phyloP scores from a whole-genome alignment of 2,888 invertebrate species.

The Lasioglossum zephyrum region DNA sequence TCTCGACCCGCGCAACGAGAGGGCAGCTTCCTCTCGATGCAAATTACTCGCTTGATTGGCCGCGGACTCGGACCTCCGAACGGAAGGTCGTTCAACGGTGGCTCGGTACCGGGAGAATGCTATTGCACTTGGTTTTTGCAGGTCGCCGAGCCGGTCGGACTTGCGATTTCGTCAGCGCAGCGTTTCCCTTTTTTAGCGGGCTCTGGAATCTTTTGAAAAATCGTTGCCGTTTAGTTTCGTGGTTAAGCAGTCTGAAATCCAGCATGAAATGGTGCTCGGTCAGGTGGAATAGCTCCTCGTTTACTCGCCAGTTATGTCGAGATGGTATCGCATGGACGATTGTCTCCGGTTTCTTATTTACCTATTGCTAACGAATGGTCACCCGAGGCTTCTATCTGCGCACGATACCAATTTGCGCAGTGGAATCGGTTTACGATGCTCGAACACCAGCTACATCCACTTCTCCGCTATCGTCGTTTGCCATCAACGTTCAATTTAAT shows the following conservation, averaged over 20 bases:
- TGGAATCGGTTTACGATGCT: slow-evolving; percentile 47
- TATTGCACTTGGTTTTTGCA: slow-evolving; percentile 13
- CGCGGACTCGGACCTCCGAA: slow-evolving; percentile 44
- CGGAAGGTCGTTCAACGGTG: slow-evolving; percentile 52
- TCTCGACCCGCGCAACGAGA: slow-evolving; percentile 9
- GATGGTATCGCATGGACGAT: slow-evolving; percentile 47
- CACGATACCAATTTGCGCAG: slow-evolving; percentile 43
- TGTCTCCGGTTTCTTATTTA: slow-evolving; percentile 57
- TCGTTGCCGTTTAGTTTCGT: neutral
- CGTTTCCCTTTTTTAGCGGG: slow-evolving; percentile 30
- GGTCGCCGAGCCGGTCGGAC: neutral
- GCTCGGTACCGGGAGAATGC: slow-evolving; percentile 31
- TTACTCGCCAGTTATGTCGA: neutral
- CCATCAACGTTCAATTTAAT: neutral
- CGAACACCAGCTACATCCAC: neutral
- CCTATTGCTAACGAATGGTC: neutral
- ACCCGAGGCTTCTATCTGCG: neutral
- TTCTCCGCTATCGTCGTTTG: neutral
- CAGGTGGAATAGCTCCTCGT: neutral
- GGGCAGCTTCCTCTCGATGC: slow-evolving; percentile 48
- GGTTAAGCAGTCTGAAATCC: neutral
- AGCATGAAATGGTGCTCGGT: neutral
- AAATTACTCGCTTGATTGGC: slow-evolving; percentile 58
- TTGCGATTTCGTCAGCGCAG: slow-evolving; percentile 41
- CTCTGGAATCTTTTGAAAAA: neutral